Evolutionary conservation across 2,113 vertebrate genomes (phyloP).

Genomic region (Balaeniceps rex): DNA sequence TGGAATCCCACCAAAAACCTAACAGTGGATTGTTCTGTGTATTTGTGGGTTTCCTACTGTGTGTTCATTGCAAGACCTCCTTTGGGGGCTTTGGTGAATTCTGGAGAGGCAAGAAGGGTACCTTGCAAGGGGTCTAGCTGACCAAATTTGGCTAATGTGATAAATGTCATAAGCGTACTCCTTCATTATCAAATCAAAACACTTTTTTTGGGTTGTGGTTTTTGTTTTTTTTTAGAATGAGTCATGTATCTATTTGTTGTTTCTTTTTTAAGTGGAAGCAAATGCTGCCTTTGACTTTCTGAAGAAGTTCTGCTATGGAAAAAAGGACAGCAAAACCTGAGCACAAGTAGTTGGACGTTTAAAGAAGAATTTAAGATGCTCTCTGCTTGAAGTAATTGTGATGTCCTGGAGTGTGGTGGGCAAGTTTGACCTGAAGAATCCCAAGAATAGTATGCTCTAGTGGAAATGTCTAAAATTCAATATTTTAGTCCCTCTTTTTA

Average conservation of each 20-base stretch:
- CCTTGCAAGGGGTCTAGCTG: not conserved
- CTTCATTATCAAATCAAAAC: not conserved
- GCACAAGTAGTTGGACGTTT: not conserved
- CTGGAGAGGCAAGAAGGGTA: not conserved
- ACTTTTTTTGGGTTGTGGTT: not conserved
- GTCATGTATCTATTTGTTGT: not conserved
- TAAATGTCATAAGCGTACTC: not conserved
- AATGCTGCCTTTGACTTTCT: not conserved
- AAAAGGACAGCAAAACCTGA: not conserved
- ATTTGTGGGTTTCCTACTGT: not conserved
- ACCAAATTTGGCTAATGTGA: not conserved
- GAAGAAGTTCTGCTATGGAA: not conserved
- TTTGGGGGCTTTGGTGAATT: not conserved
- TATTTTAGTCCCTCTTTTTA: not conserved
- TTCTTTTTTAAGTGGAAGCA: not conserved
- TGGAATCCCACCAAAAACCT: not conserved
- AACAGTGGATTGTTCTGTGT: not conserved
- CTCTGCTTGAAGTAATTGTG: not conserved
- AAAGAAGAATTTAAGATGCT: not conserved
- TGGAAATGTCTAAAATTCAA: not conserved
- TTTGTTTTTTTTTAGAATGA: not conserved
- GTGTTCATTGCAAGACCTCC: not conserved
- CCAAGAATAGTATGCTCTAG: not conserved
- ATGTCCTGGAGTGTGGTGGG: not conserved
- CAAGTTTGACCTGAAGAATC: not conserved